A percentile compares a stretch with the other conserved stretches of the same genome.
These are phyloP conservation scores for Lycocerus yunnanus DNA, from an alignment of 2,888 invertebrate genomes.

Conservation along the genomic window DNA sequence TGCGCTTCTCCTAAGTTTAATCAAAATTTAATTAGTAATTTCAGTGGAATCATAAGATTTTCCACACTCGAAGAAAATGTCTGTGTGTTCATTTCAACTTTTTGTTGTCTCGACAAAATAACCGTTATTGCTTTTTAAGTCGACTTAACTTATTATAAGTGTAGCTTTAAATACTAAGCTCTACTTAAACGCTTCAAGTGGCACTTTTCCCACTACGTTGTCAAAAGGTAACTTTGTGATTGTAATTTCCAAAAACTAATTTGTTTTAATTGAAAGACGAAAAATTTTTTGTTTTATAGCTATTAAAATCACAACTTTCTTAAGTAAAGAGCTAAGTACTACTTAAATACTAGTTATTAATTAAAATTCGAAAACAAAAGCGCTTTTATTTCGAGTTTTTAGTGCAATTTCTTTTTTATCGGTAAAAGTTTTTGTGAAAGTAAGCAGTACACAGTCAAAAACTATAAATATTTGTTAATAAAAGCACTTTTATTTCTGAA, in stretches of 20 bases:
- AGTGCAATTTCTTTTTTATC: not conserved
- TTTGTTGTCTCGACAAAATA: not conserved
- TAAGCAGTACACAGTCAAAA: not conserved
- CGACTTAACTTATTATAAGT: not conserved
- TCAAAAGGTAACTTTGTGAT: no score
- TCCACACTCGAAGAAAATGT: not conserved
- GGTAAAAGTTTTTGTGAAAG: not conserved
- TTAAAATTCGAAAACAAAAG: no score
- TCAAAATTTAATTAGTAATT: not conserved
- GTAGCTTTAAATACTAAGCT: not conserved
- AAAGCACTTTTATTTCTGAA: not conserved
- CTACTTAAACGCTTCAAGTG: not conserved
- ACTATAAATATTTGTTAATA: not conserved
- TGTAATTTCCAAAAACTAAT: no score
- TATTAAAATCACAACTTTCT: no score
- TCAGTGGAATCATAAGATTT: not conserved
- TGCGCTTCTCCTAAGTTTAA: not conserved
- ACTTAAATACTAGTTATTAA: no score
- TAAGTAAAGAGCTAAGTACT: no score
- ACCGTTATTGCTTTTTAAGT: not conserved
- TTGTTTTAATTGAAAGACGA: no score
- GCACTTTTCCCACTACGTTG: no score
- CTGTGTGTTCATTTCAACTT: not conserved
- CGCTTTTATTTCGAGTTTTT: no score
- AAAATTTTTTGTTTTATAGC: no score